A percentile compares a stretch with the other conserved stretches of the same genome.
Evolutionary conservation across 2,888 invertebrate genomes (phyloP).

Genomic region (Falcaria lacertinaria): DNA sequence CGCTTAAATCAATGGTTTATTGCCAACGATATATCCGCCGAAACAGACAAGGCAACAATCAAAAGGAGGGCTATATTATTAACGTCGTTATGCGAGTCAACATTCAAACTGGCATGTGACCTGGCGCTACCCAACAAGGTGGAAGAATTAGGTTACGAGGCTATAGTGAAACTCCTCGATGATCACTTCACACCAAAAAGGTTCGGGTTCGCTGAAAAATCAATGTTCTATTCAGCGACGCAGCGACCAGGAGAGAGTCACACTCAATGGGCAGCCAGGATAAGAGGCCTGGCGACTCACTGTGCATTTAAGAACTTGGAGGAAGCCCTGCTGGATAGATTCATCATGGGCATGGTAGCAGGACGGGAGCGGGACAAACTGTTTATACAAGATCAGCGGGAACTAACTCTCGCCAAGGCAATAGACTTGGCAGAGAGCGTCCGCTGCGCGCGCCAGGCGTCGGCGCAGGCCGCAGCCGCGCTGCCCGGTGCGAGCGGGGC

Average conservation of each 20-base stretch:
- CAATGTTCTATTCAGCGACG: constrained; percentile 5
- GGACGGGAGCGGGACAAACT: constrained; percentile 20
- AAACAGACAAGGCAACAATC: constrained; percentile 6
- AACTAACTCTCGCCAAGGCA: constrained; percentile 16
- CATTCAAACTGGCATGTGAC: constrained; percentile 15
- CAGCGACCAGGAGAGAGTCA: constrained; percentile 6
- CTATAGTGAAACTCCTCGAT: constrained; percentile 17
- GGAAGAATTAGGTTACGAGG: constrained; percentile 12
- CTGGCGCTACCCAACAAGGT: constrained; percentile 18
- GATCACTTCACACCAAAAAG: constrained; percentile 22
- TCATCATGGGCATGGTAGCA: constrained; percentile 20
- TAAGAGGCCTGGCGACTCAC: constrained; percentile 11
- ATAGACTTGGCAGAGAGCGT: constrained; percentile 16
- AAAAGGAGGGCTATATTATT: constrained; percentile 13
- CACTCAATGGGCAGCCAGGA: constrained; percentile 9
- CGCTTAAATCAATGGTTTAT: constrained; percentile 17
- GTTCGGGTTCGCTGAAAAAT: constrained; percentile 6
- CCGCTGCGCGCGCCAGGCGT: constrained; percentile 9
- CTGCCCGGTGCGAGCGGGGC: neutral
- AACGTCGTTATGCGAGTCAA: constrained; percentile 15
- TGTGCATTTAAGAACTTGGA: constrained; percentile 13
- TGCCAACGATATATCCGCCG: constrained; percentile 12
- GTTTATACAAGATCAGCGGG: constrained; percentile 15
- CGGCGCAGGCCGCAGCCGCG: constrained; percentile 4
- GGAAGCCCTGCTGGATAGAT: constrained; percentile 18